Conservation (phyloP, 2,888 invertebrate species). For the Drosophila siamana region DNA sequence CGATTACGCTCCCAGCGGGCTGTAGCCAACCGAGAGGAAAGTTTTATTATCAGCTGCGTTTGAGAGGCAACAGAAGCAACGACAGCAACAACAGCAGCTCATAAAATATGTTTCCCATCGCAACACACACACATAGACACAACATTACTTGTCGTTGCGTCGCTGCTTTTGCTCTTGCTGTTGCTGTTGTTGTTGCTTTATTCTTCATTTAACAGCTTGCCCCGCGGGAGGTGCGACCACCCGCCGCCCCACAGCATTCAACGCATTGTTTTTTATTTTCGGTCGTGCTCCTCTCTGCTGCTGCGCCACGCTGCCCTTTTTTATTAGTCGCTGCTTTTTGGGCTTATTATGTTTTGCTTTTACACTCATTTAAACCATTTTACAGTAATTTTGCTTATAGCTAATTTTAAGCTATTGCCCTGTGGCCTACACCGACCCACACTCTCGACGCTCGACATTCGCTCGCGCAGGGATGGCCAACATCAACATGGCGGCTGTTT, state of each 20-base stretch:
- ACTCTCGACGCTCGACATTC: too few relatives aligned
- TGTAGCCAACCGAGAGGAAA: slow-evolving; percentile 72
- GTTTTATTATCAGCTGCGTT: slow-evolving; percentile 81
- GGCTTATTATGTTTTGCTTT: slow-evolving; percentile 78
- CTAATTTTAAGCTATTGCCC: slow-evolving; percentile 80
- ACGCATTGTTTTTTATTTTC: slow-evolving; percentile 40
- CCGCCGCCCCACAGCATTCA: slow-evolving; percentile 31
- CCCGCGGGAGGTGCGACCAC: slow-evolving; percentile 63
- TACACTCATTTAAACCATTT: slow-evolving; percentile 81
- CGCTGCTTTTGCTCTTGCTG: too few relatives aligned
- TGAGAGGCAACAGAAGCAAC: slow-evolving; percentile 65
- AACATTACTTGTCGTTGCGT: background rate
- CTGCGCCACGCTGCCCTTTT: slow-evolving; percentile 50
- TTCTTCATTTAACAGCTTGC: slow-evolving; percentile 76
- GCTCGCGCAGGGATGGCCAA: background rate
- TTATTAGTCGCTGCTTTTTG: slow-evolving; percentile 66
- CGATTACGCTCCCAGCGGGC: slow-evolving; percentile 83
- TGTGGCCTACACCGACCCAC: slow-evolving; percentile 42
- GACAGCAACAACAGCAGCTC: slow-evolving; percentile 64
- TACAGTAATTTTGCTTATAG: slow-evolving; percentile 79
- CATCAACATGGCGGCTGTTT: slow-evolving; percentile 3
- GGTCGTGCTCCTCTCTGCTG: slow-evolving; percentile 15
- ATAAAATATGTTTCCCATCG: slow-evolving; percentile 83
- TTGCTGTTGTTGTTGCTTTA: slow-evolving; percentile 62
- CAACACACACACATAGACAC: slow-evolving; percentile 1